Percentiles rank a stretch among this genome's conserved stretches.
Evolutionary conservation across 2,797 vertebrate species (phyloP).

Genomic region (Sarcophilus harrisii): DNA sequence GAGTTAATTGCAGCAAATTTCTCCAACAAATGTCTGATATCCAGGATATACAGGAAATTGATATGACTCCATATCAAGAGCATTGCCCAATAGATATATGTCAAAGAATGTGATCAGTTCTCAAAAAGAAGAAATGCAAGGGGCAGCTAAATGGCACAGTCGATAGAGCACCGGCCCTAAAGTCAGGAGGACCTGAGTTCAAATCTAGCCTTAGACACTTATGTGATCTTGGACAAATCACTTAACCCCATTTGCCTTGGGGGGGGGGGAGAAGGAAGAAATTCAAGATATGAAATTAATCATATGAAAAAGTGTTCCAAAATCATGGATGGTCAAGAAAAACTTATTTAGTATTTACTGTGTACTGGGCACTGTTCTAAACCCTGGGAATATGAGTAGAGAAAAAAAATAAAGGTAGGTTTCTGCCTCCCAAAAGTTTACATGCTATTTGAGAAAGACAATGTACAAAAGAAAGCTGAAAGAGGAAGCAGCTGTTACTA

Average conservation of each 20-base stretch:
- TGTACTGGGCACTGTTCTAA: background rate
- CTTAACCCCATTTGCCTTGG: too few relatives aligned
- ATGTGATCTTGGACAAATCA: too few relatives aligned
- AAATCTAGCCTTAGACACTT: too few relatives aligned
- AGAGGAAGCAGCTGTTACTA: background rate
- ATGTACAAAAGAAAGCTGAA: background rate
- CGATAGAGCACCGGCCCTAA: too few relatives aligned
- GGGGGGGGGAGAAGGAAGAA: background rate
- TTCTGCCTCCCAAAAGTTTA: background rate
- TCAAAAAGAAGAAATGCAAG: constrained; percentile 17
- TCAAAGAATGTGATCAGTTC: background rate
- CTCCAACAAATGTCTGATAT: background rate
- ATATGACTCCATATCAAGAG: background rate
- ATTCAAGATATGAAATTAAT: background rate
- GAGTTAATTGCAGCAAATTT: background rate
- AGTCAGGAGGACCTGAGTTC: too few relatives aligned
- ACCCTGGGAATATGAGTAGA: background rate
- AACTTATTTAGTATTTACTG: background rate
- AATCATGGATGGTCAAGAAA: background rate
- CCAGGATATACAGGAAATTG: constrained; percentile 32
- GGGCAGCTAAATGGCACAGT: too few relatives aligned
- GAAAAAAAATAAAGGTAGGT: background rate
- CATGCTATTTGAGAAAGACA: background rate
- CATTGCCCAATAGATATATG: background rate
- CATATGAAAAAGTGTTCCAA: background rate